Base-by-base conservation (phyloP, 2,113 vertebrate genomes). In the Dryoscopus gambensis region DNA sequence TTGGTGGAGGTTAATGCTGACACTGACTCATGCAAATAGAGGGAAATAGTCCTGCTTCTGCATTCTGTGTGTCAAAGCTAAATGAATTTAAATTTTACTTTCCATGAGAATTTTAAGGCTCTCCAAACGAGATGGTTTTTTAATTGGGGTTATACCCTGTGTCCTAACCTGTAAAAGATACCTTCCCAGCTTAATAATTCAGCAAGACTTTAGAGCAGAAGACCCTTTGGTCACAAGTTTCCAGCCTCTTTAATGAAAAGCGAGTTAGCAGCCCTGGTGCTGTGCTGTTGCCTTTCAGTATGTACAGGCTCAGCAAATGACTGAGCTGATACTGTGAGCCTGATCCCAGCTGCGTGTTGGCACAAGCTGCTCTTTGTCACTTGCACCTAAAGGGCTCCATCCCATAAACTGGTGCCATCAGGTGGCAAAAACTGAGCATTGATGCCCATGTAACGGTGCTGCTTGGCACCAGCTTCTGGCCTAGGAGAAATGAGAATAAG, bases 361-460 rank as follows among this genome's bases (percentile, higher is more conserved):
- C 76, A 76, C n/a, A 40, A 7, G 6, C 50, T 94, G 50, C 67
- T 69, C 53, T 76, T 46, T 80, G 76, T 74, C 22, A 13, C 31
- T 55, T 85, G 47, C 31, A 47, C 27, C 65, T 62, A 21, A 60
- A 73, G 46, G 40, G 13, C 50, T 74, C 19, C 15, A 3, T 73
- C n/a, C 25, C 47, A 27, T 77, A 65, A 91, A 62, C 37, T 89
- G 84, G 64, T 96, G 89, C 91, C 95, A 92, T 78, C 92, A 94
- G 33, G 84, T 93, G 89, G 83, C 74, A 78, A 88, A 89, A 90
- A 4, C 30, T 35, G 68, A 74, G 52, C 71, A 75, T 15, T 90
- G 49, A 15, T 89, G 57, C 37, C 49, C 2, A 1, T 56, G 19
- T 37, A 27, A 77, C 80, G 28, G 25, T 89, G 33, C 37, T 88